Conservation (phyloP, 2,888 invertebrate species). For the Machimus atricapillus region DNA sequence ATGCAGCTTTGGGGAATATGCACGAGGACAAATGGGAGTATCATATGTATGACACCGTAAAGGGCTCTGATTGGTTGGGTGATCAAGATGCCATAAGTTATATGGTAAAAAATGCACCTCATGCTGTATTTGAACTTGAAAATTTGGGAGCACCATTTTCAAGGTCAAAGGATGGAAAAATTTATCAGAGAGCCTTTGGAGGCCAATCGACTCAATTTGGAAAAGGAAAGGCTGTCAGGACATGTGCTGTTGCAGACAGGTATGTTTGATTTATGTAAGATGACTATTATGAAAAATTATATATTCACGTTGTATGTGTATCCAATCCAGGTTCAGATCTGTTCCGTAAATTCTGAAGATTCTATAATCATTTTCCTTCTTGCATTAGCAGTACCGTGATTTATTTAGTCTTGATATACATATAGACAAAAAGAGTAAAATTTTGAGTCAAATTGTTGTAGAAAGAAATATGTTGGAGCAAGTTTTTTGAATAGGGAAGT, state of each 20-base stretch:
- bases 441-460: too few relatives aligned
- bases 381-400: too few relatives aligned
- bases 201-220: slow-evolving; percentile 97
- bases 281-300: not conserved
- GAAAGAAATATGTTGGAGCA: too few relatives aligned
- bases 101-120: slow-evolving; percentile 91
- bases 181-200: slow-evolving; percentile 98
- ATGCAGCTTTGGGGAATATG: slow-evolving; percentile 96
- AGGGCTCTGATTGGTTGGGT: slow-evolving; percentile 98
- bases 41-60: slow-evolving; percentile 98
- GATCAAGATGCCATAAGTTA: slow-evolving; percentile 99
- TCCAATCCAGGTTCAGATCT: too few relatives aligned
- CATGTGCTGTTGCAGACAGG: slow-evolving; percentile 95
- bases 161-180: slow-evolving; percentile 92
- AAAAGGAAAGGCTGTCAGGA: slow-evolving; percentile 96
- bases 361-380: too few relatives aligned
- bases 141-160: slow-evolving; percentile 99
- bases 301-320: too few relatives aligned
- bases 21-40: slow-evolving; percentile 95
- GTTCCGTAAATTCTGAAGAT: too few relatives aligned
- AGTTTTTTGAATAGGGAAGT: too few relatives aligned
- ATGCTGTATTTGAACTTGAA: slow-evolving; percentile 89
- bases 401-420: too few relatives aligned
- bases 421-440: too few relatives aligned
- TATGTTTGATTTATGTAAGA: slow-evolving; percentile 19